Conservation (phyloP, 2,888 invertebrate genomes). For the Hetaerina titia region DNA sequence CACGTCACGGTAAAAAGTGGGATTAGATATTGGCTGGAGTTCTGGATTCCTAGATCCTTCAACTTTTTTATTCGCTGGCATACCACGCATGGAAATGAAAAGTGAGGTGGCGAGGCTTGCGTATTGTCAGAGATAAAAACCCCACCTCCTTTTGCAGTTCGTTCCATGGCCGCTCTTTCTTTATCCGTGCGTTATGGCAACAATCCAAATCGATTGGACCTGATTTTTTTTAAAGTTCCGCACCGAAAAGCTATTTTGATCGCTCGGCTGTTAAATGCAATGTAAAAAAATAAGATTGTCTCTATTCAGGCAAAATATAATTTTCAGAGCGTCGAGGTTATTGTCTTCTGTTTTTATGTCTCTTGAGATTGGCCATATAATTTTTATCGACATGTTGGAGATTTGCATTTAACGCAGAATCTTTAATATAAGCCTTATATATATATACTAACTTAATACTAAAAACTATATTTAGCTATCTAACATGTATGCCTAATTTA, state of each 20-base stretch:
- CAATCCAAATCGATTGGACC: neutral
- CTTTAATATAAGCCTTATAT: too few relatives aligned
- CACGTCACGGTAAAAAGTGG: neutral
- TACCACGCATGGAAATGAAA: neutral
- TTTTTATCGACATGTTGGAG: too few relatives aligned
- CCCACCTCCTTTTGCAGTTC: neutral
- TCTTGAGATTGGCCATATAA: neutral
- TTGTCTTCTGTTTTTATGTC: neutral
- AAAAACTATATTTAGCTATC: too few relatives aligned
- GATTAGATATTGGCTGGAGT: neutral
- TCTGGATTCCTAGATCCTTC: neutral
- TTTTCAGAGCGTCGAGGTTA: neutral
- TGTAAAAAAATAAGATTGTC: neutral
- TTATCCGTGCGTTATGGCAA: constrained; percentile 24
- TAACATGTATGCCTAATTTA: too few relatives aligned
- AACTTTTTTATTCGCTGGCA: neutral
- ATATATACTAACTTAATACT: too few relatives aligned
- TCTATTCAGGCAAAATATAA: neutral
- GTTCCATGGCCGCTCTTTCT: neutral
- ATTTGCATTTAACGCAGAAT: too few relatives aligned
- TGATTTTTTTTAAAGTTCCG: neutral
- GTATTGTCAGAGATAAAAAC: neutral
- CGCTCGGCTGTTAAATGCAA: neutral
- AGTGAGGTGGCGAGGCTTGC: neutral
- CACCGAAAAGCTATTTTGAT: neutral